Evolutionary conservation across 2,888 invertebrate genomes (phyloP), one percentile per base, ranked within the genome.

Genomic region (Torymus auratus): DNA sequence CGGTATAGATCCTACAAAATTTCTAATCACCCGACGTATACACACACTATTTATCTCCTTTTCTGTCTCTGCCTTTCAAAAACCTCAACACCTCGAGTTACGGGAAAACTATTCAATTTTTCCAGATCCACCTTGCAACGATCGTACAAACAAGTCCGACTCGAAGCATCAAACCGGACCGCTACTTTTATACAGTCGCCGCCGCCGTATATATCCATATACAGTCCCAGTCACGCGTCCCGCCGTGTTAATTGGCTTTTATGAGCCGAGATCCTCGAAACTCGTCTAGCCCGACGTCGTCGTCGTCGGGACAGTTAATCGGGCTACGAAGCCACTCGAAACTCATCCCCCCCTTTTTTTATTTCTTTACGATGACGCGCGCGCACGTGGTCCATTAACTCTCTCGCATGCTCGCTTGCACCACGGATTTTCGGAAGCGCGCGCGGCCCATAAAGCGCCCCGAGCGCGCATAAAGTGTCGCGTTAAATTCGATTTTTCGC

Each of bases 361-460:
- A 80, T 70, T 74, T 56, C 69, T 69, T 69, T 62, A 73, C 52
- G 78, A 67, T 53, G 60, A 78, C 13, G 50, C 60, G 55, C 60
- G 55, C 28, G 3, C 3, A 41, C 20, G 67, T 23, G 62, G 71
- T 65, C 67, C 72, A 78, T 78, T 78, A 78, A 71, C 56, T 78
- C 61, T 61, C 61, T 52, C 64, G 15, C 15, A 52, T 50, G 20
- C 73, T 64, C 28, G 10, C 50, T 55, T 28, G 28, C 17, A 52
- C 60, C 20, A 15, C 15, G 52, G 23, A 58, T 70, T 79, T 78
- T 74, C 53, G 73, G 68, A 69, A 74, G 65, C 78, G 41, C 52
- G 41, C 82, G 81, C 78, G 84, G 83, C 28, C 83, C 81, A 78
- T 86, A 85, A 87, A 85, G 82, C 83, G 83, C 82, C 75, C 61